phyloP scores from a whole-genome alignment of 2,113 vertebrate genomes.

The Plecotus auritus region DNA sequence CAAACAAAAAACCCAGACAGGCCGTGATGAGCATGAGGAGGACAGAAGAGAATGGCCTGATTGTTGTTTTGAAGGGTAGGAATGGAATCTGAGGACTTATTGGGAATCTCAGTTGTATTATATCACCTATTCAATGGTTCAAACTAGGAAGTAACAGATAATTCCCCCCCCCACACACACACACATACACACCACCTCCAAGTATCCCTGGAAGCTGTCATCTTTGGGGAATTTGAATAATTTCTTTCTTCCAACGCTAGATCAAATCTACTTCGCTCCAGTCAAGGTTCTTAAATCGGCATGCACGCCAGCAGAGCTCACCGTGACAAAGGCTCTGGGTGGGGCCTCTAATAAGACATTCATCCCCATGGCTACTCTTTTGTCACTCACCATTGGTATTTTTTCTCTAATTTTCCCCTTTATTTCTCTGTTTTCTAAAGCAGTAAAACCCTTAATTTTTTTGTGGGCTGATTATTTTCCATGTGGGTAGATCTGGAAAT shows the following conservation, averaged over 20 bases:
- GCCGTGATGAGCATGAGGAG: background rate
- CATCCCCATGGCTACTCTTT: background rate
- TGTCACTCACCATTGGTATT: background rate
- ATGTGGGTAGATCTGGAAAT: background rate
- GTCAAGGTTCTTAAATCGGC: background rate
- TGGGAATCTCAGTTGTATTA: background rate
- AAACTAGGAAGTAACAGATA: background rate
- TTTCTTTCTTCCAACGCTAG: background rate
- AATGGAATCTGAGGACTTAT: background rate
- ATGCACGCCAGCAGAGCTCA: background rate
- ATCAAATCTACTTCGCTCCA: background rate
- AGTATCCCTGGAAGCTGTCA: background rate
- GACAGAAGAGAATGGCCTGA: background rate
- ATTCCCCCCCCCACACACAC: accelerated
- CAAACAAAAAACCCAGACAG: background rate
- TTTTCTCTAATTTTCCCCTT: background rate
- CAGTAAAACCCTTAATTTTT: background rate
- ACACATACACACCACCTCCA: background rate
- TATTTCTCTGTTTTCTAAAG: background rate
- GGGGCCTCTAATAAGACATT: background rate
- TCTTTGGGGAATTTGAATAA: background rate
- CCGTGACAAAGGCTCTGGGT: background rate
- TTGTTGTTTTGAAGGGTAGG: background rate
- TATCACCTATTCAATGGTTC: background rate
- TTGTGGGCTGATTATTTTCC: background rate